phyloP scores from a whole-genome alignment of 2,113 vertebrate species.

The Turdus rufiventris region DNA sequence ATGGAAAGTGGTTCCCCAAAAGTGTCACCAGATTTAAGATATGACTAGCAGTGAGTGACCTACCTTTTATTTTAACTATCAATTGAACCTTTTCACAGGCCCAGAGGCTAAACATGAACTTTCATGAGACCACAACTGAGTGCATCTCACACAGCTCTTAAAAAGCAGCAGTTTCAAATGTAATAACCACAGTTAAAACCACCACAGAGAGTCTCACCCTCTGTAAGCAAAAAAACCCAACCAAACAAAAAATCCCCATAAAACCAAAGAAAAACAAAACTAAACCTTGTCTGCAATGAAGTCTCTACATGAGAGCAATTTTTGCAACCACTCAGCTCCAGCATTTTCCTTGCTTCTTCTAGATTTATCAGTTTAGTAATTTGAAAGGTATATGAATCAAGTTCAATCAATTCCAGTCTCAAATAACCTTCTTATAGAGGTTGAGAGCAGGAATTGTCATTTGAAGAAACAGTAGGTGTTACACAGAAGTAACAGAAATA shows the following conservation, averaged over 20 bases:
- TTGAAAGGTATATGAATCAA: not conserved
- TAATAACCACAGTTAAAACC: not conserved
- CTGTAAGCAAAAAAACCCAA: fast-evolving
- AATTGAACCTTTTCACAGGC: not conserved
- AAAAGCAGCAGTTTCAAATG: not conserved
- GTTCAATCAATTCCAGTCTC: not conserved
- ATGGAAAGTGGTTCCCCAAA: not conserved
- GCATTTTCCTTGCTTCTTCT: not conserved
- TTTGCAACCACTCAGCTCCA: not conserved
- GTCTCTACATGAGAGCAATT: not conserved
- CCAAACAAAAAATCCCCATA: not conserved
- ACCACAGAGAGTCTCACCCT: not conserved
- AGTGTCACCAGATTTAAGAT: not conserved
- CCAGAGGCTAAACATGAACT: not conserved
- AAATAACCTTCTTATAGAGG: not conserved
- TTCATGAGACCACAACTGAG: not conserved
- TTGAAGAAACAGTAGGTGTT: not conserved
- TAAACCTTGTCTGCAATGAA: not conserved
- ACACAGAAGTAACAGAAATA: not conserved
- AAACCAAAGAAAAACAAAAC: not conserved
- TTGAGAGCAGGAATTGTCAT: not conserved
- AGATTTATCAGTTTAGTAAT: not conserved
- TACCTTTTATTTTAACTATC: conserved; percentile 12
- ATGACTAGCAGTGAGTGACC: not conserved
- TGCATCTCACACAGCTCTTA: not conserved